Evolutionary conservation across 2,113 vertebrate genomes (phyloP).

Genomic region (Clinocottus analis): DNA sequence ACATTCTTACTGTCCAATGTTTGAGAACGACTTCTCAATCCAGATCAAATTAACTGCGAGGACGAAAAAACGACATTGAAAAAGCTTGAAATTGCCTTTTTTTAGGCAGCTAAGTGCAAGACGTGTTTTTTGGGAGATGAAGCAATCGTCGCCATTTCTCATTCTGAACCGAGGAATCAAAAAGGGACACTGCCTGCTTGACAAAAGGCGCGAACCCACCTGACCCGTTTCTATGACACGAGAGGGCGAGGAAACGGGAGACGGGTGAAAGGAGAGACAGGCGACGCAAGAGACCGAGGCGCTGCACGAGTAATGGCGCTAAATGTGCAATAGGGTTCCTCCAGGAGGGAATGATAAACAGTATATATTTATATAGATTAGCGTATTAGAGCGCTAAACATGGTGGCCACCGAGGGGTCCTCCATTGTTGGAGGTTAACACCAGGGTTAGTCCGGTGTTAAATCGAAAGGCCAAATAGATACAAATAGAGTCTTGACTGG

Average conservation of each 20-base stretch:
- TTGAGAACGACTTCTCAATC: not conserved
- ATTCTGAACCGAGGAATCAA: constrained; percentile 17
- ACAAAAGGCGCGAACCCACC: constrained; percentile 23
- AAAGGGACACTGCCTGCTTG: constrained; percentile 31
- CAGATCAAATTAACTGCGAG: not conserved
- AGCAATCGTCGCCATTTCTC: constrained; percentile 8
- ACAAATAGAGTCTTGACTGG: constrained; percentile 3
- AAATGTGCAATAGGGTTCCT: not conserved
- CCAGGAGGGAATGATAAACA: not conserved
- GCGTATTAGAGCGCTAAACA: not conserved
- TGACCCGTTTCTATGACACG: constrained; percentile 15
- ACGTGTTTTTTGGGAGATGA: constrained; percentile 16
- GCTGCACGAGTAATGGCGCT: not conserved
- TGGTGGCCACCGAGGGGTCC: not conserved
- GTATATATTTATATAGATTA: not conserved
- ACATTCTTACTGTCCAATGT: not conserved
- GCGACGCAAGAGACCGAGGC: constrained; percentile 10
- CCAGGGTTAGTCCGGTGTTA: not conserved
- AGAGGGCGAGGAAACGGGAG: constrained; percentile 20
- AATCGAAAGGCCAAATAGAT: not conserved
- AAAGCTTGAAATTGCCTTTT: constrained; percentile 29
- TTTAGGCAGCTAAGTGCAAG: constrained; percentile 15
- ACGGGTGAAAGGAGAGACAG: constrained; percentile 1
- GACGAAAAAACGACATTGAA: not conserved
- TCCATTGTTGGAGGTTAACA: not conserved